Evolutionary conservation across 2,113 vertebrate genomes (phyloP), one percentile per base, ranked within the genome.

Genomic region (Tichodroma muraria): DNA sequence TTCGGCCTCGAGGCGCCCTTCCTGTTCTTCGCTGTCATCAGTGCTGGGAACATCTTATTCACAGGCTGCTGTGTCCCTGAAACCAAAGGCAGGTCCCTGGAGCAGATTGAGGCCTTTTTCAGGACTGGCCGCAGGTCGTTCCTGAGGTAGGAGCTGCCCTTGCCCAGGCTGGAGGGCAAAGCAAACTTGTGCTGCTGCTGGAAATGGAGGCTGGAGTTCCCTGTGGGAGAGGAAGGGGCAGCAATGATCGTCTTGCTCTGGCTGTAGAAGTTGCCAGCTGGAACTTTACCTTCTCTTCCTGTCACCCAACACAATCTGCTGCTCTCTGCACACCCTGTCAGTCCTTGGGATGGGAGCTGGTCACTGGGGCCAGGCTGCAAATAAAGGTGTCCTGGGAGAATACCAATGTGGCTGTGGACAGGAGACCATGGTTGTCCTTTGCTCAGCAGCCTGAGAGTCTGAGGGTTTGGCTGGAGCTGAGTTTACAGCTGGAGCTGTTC

Each of bases 31-130:
- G 95, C 98, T 0, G 92, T 98, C 81, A 95, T 99, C 95, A 98
- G 98, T 7, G 94, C 98, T 2, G 60, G 98, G 81, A 98, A 98
- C 92, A 94, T 99, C 84, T 82, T 99, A 13, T 99, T 99, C 97
- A 99, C 98, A 0, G 98, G 98, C 54, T 98, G 98, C 88, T 98
- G 98, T 3, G 98, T 99, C 56, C 99, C 99, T 1, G 99, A 99
- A 96, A 99, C 99, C 57, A 98, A 98, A 42, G 98, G 98, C 22
- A 98, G 98, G 88, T 98, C 98, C 0, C 97, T 99, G 97, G 99
- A 99, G 87, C 99, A 99, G 94, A 99, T 99, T 0, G 99, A 99
- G 93, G 97, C 98, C 71, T 99, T 98, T 89, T 99, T 99, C 96
- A 98, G 98, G 78, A 98, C 98, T 0, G 95, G 97, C 21, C 76